These are phyloP conservation scores for Spheniscus humboldti DNA, from an alignment of 2,797 vertebrate genomes.

Conservation along the genomic window DNA sequence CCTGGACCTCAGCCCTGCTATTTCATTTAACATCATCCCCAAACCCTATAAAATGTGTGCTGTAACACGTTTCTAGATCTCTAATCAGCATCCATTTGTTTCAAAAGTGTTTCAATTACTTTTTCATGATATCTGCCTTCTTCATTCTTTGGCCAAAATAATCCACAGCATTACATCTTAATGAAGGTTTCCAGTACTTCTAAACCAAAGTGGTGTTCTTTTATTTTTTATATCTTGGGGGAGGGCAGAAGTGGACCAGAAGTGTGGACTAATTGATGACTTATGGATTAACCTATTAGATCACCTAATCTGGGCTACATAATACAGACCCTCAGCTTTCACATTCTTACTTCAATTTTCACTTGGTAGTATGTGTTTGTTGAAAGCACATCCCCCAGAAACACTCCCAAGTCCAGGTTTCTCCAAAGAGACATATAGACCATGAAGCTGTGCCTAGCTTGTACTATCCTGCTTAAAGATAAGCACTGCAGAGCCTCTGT, in stretches of 20 bases:
- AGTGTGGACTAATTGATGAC: background rate
- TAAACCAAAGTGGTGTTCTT: background rate
- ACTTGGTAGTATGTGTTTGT: background rate
- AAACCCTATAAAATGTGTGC: constrained; percentile 25
- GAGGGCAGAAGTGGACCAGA: background rate
- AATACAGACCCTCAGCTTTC: background rate
- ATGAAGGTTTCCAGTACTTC: background rate
- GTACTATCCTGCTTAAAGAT: background rate
- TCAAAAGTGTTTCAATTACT: background rate
- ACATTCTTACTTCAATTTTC: background rate
- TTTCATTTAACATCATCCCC: background rate
- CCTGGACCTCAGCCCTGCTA: constrained; percentile 16
- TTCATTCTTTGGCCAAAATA: background rate
- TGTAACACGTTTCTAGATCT: background rate
- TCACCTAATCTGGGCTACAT: background rate
- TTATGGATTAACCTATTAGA: background rate
- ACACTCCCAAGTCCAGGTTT: background rate
- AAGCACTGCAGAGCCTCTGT: background rate
- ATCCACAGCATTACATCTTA: background rate
- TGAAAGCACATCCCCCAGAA: background rate
- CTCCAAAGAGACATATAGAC: background rate
- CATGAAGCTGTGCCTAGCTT: background rate
- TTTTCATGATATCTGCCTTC: background rate
- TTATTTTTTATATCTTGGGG: background rate
- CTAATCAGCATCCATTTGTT: background rate